Evolutionary conservation across 2,888 invertebrate genomes (phyloP), one percentile per base, ranked within the genome.

Genomic region (Meiosimyza decipiens): DNA sequence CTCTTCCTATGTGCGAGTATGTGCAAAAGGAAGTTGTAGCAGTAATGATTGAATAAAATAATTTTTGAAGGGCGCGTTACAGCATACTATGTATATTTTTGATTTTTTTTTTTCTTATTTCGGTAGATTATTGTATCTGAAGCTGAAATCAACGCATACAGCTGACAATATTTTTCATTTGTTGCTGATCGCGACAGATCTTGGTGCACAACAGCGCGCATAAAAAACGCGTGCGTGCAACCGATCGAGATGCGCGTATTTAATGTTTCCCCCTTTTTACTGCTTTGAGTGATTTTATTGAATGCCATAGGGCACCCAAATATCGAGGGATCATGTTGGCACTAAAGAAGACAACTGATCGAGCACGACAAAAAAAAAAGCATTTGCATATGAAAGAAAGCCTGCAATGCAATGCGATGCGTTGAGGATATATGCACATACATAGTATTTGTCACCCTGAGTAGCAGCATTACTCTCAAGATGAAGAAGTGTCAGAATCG

Each of bases 181-280:
- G 12, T 57, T 57, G 13, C 28, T 57, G 57, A 57, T 57, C 57
- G 57, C 57, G 13, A 57, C 57, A 57, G 28, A 57, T 33, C 64
- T 15, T 13, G 15, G 15, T 15, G 18, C 50, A 57, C 12, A 22
- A 33, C 3, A 22, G n/a, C 57, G 22, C 4, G 22, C 40, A 60
- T 60, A n/a, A 33, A 60, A 47, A 67, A 33, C 16, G 40, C 40
- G 47, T 67, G 67, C 67, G 67, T 67, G 67, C 55, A n/a, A 55
- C 54, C 67, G 54, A 40, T 67, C 54, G 55, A 33, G 55, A n/a
- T 16, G 67, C 55, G 47, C 33, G 67, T 47, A 54, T 66, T 66
- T 66, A 55, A 55, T 33, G 52, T 40, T 55, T 54, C 33, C 54
- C 66, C 33, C 54, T 54, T 54, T 49, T 57, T 40, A 47, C 18